Base-by-base conservation (phyloP, 1,140 invertebrate genomes). In the Lasioglossum baleicum region DNA sequence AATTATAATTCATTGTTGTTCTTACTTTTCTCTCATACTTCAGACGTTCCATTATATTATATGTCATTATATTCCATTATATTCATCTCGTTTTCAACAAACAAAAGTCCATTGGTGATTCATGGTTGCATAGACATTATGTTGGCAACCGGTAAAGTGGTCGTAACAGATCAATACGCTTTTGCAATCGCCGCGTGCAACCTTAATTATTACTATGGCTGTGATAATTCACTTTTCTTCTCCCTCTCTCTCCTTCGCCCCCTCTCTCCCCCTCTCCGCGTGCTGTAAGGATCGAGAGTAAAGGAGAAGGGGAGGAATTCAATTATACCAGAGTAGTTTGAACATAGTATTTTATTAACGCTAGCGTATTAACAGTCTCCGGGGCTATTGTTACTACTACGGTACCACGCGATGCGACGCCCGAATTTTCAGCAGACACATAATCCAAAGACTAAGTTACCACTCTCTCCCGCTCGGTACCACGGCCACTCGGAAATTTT, bases 81-180 rank as follows among this genome's bases (percentile, higher is more conserved):
- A 44, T 31, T 56, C 58, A 48, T 72, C 20, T n/a, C 64, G 63
- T 65, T 63, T 78, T 71, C 68, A 65, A 26, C 76, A 60, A 48
- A 56, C 44, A 17, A 40, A 31, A 13, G 26, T 31, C 60, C 60
- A 20, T 73, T 63, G 79, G 69, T 81, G 83, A 84, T 83, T 83
- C 74, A 85, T 84, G 51, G 42, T 22, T 73, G 17, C 22, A 72
- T 58, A 81, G 67, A 65, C 68, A 20, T 58, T 17, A 58, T n/a
- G n/a, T n/a, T 63, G 26, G 40, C 22, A 51, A 85, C 82, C 72
- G 82, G 74, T 60, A 74, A 81, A 84, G 68, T 60, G 78, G 65
- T 81, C 78, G 77, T 65, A 84, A 68, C 83, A 74, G 83, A 84
- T 85, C 83, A 77, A 84, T 85, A 81, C 63, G 64, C 69, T 80